Conservation (phyloP, 2,888 invertebrate genomes). For the Campopleginae sp. region DNA sequence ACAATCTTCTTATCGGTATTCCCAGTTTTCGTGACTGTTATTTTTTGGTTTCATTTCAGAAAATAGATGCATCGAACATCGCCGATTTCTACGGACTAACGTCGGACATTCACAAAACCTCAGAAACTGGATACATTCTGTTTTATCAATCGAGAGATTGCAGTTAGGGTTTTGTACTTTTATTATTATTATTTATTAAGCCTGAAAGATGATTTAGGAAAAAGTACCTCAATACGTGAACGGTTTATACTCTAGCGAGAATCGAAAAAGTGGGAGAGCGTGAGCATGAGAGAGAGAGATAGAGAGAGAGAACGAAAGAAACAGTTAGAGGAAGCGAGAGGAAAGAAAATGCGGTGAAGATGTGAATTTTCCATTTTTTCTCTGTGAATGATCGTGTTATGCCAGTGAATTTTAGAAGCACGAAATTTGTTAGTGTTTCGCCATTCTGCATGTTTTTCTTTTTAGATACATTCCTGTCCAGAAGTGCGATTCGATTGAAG, state of each 20-base stretch:
- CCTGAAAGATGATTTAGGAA: conserved; percentile 45
- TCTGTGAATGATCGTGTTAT: conserved; percentile 59
- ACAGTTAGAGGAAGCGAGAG: conserved; percentile 14
- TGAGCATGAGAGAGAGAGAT: conserved; percentile 1
- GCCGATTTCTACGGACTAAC: conserved; percentile 99
- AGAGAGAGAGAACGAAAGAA: not conserved
- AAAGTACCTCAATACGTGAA: conserved; percentile 58
- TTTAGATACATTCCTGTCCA: not conserved
- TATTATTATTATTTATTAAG: conserved; percentile 65
- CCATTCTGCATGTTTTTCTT: not conserved
- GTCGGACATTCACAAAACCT: conserved; percentile 99
- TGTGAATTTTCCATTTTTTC: conserved; percentile 64
- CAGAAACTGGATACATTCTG: conserved; percentile 99
- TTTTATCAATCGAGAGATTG: conserved; percentile 98
- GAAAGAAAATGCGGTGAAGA: conserved; percentile 39
- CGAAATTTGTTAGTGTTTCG: conserved; percentile 2
- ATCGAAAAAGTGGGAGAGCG: conserved; percentile 22
- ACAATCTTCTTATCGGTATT: not conserved
- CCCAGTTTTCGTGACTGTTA: not conserved
- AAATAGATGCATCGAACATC: conserved; percentile 99
- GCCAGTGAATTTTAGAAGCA: conserved; percentile 51
- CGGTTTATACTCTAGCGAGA: conserved; percentile 72
- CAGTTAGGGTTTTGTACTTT: conserved; percentile 77
- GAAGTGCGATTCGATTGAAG: conserved; percentile 2
- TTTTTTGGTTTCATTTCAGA: conserved; percentile 86